Base-by-base conservation (phyloP, 1,140 invertebrate genomes). In the Scaptomyza hsui region DNA sequence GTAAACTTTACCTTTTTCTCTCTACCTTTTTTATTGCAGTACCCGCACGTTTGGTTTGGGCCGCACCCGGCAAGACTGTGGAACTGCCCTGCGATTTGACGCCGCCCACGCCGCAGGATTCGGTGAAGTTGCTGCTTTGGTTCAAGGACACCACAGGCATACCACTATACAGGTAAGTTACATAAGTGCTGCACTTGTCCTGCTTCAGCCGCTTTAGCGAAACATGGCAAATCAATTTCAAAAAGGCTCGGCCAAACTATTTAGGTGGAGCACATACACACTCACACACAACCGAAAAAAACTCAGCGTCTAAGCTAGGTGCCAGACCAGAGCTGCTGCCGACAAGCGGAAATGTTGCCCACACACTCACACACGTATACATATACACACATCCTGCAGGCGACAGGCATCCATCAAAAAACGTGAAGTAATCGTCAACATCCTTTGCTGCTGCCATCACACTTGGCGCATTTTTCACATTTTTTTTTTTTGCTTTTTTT, bases 71-170 rank as follows among this genome's bases (percentile, higher is more conserved):
- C 15, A 94, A 94, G 21, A 93, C 94, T 79, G 95, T 95, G 5
- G 94, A 96, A 61, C 90, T 97, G 74, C 96, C 96, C 0, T 97
- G 96, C 92, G 95, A 97, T 91, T 93, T 97, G 35, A 96, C 95
- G 9, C 94, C 96, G 3, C 94, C 95, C 4, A 92, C 93, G 29
- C 92, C 94, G 2, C 93, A 94, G 64, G 96, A 97, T 78, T 94
- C 94, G 18, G 95, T 97, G 48, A 95, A 93, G 78, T 94, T 96
- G 93, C 93, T 97, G 69, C 94, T 97, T 56, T 97, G 96, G 96
- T 97, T 97, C 92, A 96, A 96, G 91, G 96, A 96, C 85, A 94
- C 94, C 21, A 94, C 94, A 32, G 95, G 95, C 24, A 96, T 96
- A 92, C 96, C 96, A 12, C 93, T 97, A 32, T 97, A 97, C 92